Evolutionary conservation across 1,140 invertebrate genomes (phyloP).

Genomic region (Trichonephila inaurata): DNA sequence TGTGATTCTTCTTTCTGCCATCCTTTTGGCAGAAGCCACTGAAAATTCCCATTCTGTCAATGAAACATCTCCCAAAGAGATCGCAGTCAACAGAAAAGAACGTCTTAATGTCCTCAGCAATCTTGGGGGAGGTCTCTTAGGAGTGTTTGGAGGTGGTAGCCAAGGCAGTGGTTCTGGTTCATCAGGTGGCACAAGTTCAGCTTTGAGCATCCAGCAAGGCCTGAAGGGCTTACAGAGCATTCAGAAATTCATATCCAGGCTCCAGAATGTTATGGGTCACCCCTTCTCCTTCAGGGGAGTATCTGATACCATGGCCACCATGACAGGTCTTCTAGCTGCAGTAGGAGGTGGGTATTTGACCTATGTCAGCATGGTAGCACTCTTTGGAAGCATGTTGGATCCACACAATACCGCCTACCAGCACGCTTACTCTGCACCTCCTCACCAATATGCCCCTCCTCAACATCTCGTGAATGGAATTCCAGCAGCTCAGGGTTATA

Average conservation of each 20-base stretch:
- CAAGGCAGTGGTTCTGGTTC: not conserved
- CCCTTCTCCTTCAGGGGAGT: conserved; percentile 66
- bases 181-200: not conserved
- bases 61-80: conserved; percentile 43
- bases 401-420: conserved; percentile 61
- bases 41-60: conserved; percentile 39
- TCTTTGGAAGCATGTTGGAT: conserved; percentile 69
- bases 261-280: conserved; percentile 51
- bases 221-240: conserved; percentile 60
- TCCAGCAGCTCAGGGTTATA: not conserved
- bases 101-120: conserved; percentile 2
- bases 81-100: conserved; percentile 8
- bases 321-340: conserved; percentile 66
- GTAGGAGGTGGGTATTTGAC: conserved; percentile 71
- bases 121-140: conserved; percentile 32
- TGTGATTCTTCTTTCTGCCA: not conserved
- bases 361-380: conserved; percentile 70
- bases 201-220: conserved; percentile 45
- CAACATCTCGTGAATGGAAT: conserved; percentile 12
- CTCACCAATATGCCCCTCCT: conserved; percentile 68
- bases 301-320: conserved; percentile 65
- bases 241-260: conserved; percentile 48
- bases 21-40: not conserved
- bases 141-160: not conserved
- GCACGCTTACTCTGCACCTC: conserved; percentile 53